A percentile compares a stretch with the other conserved stretches of the same genome.
Conservation (phyloP, 1,140 invertebrate species). For the Triops longicaudatus region DNA sequence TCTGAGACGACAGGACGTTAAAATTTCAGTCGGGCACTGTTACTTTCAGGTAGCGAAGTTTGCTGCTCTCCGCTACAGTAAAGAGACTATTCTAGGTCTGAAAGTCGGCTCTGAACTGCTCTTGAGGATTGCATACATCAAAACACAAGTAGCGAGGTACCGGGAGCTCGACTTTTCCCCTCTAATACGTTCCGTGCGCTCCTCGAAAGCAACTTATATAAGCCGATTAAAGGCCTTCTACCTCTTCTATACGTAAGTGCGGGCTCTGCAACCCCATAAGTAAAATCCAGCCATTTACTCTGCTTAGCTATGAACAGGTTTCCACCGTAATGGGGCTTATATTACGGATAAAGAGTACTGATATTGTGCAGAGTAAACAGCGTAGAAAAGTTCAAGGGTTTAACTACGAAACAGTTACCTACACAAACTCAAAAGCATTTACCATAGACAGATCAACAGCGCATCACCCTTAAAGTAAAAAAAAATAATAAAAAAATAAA, state of each 20-base stretch:
- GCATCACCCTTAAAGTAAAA: too few relatives aligned
- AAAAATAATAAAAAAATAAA: too few relatives aligned
- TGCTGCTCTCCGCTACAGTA: background rate
- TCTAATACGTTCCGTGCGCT: background rate
- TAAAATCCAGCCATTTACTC: too few relatives aligned
- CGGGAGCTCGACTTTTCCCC: background rate
- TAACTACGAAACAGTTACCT: too few relatives aligned
- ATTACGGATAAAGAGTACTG: too few relatives aligned
- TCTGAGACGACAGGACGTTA: background rate
- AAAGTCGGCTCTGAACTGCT: background rate
- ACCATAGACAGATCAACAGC: too few relatives aligned
- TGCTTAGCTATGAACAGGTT: too few relatives aligned
- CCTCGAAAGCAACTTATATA: slow-evolving; percentile 1
- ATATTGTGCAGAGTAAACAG: too few relatives aligned
- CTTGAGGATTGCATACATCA: slow-evolving; percentile 2
- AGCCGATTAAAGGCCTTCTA: slow-evolving; percentile 1
- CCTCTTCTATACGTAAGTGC: background rate
- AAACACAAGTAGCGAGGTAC: background rate
- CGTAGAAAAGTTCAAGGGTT: too few relatives aligned
- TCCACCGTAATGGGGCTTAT: too few relatives aligned
- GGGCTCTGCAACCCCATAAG: too few relatives aligned
- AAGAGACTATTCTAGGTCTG: background rate
- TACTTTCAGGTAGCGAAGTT: background rate
- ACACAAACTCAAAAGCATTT: too few relatives aligned
- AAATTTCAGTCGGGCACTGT: background rate